A percentile compares a stretch with the other conserved stretches of the same genome.
Conservation (phyloP, 2,888 invertebrate genomes). For the Agonopterix heracliana region DNA sequence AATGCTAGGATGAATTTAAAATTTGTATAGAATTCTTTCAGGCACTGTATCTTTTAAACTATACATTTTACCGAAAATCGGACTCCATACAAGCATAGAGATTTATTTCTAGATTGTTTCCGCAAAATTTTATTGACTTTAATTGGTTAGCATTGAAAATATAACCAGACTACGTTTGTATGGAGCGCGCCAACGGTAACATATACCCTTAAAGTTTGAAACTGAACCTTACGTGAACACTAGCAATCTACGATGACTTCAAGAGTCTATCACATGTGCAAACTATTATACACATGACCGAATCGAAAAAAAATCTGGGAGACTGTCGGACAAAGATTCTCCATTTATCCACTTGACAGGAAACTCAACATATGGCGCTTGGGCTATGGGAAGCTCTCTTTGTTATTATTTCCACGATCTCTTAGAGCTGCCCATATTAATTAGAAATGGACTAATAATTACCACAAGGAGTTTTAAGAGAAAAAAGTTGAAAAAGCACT, state of each 20-base stretch:
- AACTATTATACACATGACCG: constrained; percentile 12
- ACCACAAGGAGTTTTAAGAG: background rate
- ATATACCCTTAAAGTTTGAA: no score
- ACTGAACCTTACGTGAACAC: background rate
- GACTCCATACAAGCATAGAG: no score
- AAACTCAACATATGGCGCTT: constrained; percentile 44
- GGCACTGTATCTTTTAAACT: no score
- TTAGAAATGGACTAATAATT: background rate
- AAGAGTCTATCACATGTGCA: constrained; percentile 18
- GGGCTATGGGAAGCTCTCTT: constrained; percentile 32
- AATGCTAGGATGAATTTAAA: no score
- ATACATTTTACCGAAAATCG: no score
- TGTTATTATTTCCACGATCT: constrained; percentile 42
- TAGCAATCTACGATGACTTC: background rate
- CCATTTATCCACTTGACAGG: constrained; percentile 41
- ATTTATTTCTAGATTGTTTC: no score
- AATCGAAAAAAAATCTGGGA: constrained; percentile 23
- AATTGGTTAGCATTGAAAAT: no score
- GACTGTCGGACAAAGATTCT: constrained; percentile 26
- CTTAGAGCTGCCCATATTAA: constrained; percentile 15
- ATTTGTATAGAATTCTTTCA: no score
- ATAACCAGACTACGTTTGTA: no score
- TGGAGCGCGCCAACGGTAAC: no score
- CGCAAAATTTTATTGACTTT: no score
- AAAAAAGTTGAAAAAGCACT: no score